Percentiles rank a stretch among this genome's conserved stretches.
phyloP scores from a whole-genome alignment of 2,888 invertebrate genomes.

The Amitus sp. region DNA sequence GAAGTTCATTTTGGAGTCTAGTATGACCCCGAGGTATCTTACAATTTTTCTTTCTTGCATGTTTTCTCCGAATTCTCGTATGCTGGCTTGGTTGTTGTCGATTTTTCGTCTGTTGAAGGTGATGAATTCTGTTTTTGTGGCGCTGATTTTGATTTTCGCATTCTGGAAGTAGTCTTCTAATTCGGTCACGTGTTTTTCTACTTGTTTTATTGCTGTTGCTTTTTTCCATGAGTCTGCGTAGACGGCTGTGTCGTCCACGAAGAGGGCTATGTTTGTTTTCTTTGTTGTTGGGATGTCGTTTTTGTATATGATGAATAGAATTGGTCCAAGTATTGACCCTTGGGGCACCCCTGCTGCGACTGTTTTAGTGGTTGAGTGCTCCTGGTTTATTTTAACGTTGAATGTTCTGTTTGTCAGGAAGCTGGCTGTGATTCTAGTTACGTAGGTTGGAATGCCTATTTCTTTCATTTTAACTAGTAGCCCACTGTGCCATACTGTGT shows the following conservation, averaged over 20 bases:
- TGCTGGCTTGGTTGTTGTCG: too few species aligned
- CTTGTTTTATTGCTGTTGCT: neutral
- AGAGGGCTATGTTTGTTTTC: conserved; percentile 13
- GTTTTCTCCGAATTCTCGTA: conserved; percentile 10
- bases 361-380: neutral
- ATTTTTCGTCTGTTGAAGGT: conserved; percentile 21
- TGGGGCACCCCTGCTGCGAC: conserved; percentile 20
- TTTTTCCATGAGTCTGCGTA: conserved; percentile 15
- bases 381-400: conserved; percentile 12
- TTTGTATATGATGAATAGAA: conserved; percentile 8
- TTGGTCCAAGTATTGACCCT: conserved; percentile 16
- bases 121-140: conserved; percentile 30
- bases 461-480: conserved; percentile 28
- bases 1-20: conserved; percentile 40
- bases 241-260: conserved; percentile 23
- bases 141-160: conserved; percentile 30
- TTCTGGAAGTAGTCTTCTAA: conserved; percentile 18
- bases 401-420: conserved; percentile 16
- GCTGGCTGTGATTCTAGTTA: conserved; percentile 2
- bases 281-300: conserved; percentile 8
- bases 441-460: neutral
- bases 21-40: conserved; percentile 41
- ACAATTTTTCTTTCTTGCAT: conserved; percentile 16
- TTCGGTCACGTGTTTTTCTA: conserved; percentile 3
- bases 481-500: conserved; percentile 40